phyloP scores from a whole-genome alignment of 2,113 vertebrate species.

The Sylvilagus bachmani region DNA sequence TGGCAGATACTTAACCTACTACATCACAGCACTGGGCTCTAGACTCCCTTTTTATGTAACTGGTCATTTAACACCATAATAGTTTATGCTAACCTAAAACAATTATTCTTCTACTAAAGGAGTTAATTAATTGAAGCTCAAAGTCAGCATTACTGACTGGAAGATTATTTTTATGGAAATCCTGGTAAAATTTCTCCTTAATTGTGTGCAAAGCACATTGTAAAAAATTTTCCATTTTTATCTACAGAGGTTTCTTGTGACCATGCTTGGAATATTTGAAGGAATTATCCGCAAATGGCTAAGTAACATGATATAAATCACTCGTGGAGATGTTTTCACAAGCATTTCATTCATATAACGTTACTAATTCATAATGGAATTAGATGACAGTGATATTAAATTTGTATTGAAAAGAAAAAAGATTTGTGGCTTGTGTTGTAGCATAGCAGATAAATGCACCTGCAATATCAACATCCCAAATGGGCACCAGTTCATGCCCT shows the following conservation, averaged over 20 bases:
- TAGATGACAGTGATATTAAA: too few species aligned
- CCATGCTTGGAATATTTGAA: neutral
- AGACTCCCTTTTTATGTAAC: neutral
- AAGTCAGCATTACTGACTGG: neutral
- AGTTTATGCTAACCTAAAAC: neutral
- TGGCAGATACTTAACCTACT: too few species aligned
- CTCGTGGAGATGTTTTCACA: neutral
- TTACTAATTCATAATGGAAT: neutral
- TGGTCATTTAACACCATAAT: neutral
- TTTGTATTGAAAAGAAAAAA: too few species aligned
- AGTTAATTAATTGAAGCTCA: neutral
- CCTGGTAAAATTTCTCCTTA: neutral
- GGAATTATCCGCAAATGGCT: neutral
- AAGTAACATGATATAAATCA: neutral
- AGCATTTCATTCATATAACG: neutral
- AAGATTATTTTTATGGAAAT: neutral
- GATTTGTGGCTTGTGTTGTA: too few species aligned
- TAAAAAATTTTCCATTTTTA: neutral
- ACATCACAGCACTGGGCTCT: too few species aligned
- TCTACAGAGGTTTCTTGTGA: neutral
- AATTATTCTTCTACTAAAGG: neutral
- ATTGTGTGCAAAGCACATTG: neutral
- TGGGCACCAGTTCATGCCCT: too few species aligned
- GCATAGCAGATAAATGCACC: too few species aligned
- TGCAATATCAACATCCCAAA: too few species aligned